Evolutionary conservation across 1,140 invertebrate species (phyloP), one percentile per base, ranked within the genome.

Genomic region (Caenorhabditis briggsae): DNA sequence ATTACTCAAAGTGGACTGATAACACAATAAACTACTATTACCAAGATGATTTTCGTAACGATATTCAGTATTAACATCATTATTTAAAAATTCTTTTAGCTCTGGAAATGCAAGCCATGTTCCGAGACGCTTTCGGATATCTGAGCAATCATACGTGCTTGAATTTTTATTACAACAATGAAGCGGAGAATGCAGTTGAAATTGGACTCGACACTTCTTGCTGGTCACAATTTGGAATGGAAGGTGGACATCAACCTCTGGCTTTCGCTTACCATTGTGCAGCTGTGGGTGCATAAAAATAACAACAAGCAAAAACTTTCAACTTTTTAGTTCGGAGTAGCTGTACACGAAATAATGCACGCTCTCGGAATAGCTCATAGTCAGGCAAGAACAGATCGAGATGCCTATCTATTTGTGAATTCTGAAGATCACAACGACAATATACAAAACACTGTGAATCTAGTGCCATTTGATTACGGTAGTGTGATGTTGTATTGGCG

Each of bases 281-380:
- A 23, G 7, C 33, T 20, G 64, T 70, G n/a, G 46, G 64, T 70
- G 43, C n/a, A 2, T 5, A 8, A 12, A 61, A 61, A 11, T 11
- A 1, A 7, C 11, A 11, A 20, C 9, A 20, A 2, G 23, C 23
- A 14, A 23, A 61, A 25, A 11, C 14, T 12, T 53, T 53, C 18
- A 58, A 58, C 33, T 16, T 70, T 46, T 16, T 41, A 70, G 64
- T 78, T 78, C 5, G 70, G 70, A 53, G 46, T 50, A 18, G 70
- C 70, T 50, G 18, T 78, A 23, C 70, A 78, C 20, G 70, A 78
- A 78, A 50, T 14, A 2, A 78, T 56, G 53, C 82, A 83, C 41
- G 82, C 82, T 14, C 56, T 83, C 2, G 82, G 82, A 58, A 58
- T 83, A 20, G 25, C 25, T 18, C 82, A 83, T 25, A 55, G 56